Conservation (phyloP, 1,140 invertebrate genomes). For the Macrosteles quadrilineatus region DNA sequence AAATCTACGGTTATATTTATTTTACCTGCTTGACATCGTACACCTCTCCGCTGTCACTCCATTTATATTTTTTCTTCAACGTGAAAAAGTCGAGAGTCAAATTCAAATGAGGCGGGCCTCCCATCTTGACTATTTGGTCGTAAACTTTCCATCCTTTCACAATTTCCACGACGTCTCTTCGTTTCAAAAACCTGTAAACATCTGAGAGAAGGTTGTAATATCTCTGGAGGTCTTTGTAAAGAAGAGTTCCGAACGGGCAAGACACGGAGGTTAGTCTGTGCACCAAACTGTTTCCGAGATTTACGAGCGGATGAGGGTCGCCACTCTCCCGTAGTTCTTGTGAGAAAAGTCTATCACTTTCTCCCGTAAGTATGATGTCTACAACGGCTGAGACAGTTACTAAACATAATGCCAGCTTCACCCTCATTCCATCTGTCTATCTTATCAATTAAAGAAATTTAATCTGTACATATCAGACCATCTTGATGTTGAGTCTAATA, state of each 20-base stretch:
- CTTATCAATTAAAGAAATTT: too few species aligned
- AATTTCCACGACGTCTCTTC: not conserved
- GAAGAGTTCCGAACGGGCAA: not conserved
- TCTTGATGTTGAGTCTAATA: too few species aligned
- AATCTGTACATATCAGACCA: too few species aligned
- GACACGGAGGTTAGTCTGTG: not conserved
- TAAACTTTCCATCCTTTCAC: not conserved
- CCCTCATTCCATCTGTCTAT: too few species aligned
- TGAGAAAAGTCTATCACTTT: too few species aligned
- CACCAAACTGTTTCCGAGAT: not conserved
- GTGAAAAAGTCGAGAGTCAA: not conserved
- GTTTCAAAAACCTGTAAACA: not conserved
- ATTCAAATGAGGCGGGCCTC: not conserved
- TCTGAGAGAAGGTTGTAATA: conserved; percentile 4
- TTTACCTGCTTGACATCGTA: conserved; percentile 2
- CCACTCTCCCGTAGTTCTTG: not conserved
- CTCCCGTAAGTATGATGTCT: too few species aligned
- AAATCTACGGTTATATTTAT: too few species aligned
- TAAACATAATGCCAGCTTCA: too few species aligned
- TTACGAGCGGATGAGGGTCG: not conserved
- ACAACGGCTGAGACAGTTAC: too few species aligned
- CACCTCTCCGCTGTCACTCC: not conserved
- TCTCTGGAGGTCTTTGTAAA: not conserved
- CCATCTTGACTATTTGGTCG: not conserved
- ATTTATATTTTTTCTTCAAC: not conserved